These are phyloP conservation scores for Pycnonotus jocosus DNA, from an alignment of 2,113 vertebrate genomes.

Conservation along the genomic window DNA sequence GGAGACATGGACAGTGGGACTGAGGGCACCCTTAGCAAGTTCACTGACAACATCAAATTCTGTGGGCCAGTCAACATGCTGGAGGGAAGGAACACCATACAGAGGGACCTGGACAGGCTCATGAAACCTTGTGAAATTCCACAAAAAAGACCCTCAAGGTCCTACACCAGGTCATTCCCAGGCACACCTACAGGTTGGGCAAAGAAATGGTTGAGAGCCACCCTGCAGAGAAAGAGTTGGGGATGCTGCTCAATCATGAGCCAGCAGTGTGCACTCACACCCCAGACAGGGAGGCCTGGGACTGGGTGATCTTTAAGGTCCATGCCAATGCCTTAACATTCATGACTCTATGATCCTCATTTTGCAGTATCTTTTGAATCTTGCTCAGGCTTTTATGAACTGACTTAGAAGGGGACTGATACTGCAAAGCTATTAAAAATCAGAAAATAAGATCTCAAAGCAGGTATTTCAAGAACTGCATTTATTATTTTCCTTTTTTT, in stretches of 20 bases:
- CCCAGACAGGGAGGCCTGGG: neutral
- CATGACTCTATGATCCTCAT: neutral
- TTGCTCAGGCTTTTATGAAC: neutral
- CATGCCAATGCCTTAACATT: neutral
- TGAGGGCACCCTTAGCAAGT: neutral
- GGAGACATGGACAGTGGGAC: neutral
- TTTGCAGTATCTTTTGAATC: neutral
- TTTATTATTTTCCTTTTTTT: neutral
- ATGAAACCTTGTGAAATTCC: neutral
- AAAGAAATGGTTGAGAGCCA: neutral
- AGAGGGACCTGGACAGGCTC: neutral
- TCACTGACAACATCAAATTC: neutral
- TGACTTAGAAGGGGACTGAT: neutral
- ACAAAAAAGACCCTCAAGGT: neutral
- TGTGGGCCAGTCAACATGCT: rapidly evolving
- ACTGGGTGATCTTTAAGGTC: neutral
- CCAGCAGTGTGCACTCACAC: rapidly evolving
- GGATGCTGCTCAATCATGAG: neutral
- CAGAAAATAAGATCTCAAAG: neutral
- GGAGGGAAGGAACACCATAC: neutral
- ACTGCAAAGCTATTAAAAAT: neutral
- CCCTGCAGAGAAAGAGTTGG: neutral
- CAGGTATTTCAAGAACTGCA: neutral
- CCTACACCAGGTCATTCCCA: neutral
- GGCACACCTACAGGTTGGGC: no score